Percentiles rank a stretch among this genome's conserved stretches.
Evolutionary conservation across 1,140 invertebrate species (phyloP).

Genomic region (Paracyclopina nana): DNA sequence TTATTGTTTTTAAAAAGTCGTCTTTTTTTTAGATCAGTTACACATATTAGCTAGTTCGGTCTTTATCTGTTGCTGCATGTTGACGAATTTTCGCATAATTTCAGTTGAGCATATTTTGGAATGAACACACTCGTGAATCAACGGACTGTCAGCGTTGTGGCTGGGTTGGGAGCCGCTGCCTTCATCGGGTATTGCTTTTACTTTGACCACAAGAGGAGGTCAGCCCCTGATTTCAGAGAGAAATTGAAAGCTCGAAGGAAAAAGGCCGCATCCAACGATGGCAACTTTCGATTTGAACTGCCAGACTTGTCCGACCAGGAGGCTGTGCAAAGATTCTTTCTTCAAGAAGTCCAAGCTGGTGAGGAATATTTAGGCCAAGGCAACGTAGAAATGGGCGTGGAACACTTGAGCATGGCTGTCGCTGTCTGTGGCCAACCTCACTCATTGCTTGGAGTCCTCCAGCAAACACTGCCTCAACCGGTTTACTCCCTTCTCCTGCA

Average conservation of each 20-base stretch:
- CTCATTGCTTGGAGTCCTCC: slow-evolving; percentile 67
- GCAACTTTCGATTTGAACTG: slow-evolving; percentile 28
- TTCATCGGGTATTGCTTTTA: slow-evolving; percentile 93
- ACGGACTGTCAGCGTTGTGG: slow-evolving; percentile 43
- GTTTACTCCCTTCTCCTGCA: slow-evolving; percentile 37
- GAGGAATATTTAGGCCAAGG: slow-evolving; percentile 68
- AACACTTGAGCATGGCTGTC: slow-evolving; percentile 82
- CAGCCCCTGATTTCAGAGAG: slow-evolving; percentile 81
- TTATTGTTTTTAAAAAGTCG: no score
- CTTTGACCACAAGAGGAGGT: slow-evolving; percentile 80
- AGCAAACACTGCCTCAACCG: slow-evolving; percentile 75
- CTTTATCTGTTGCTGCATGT: no score
- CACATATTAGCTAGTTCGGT: no score
- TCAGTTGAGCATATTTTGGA: no score
- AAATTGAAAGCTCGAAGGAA: slow-evolving; percentile 70
- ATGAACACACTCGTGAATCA: no score
- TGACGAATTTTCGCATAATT: no score
- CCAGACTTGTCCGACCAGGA: slow-evolving; percentile 77
- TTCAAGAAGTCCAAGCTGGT: slow-evolving; percentile 50
- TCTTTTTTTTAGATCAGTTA: no score
- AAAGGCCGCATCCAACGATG: slow-evolving; percentile 25
- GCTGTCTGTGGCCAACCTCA: slow-evolving; percentile 88
- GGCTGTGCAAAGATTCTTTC: slow-evolving; percentile 72
- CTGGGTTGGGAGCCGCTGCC: slow-evolving; percentile 63
- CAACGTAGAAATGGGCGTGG: slow-evolving; percentile 68